These are phyloP conservation scores for Cheirogaleus medius DNA, from an alignment of 2,113 vertebrate species.

Conservation along the genomic window DNA sequence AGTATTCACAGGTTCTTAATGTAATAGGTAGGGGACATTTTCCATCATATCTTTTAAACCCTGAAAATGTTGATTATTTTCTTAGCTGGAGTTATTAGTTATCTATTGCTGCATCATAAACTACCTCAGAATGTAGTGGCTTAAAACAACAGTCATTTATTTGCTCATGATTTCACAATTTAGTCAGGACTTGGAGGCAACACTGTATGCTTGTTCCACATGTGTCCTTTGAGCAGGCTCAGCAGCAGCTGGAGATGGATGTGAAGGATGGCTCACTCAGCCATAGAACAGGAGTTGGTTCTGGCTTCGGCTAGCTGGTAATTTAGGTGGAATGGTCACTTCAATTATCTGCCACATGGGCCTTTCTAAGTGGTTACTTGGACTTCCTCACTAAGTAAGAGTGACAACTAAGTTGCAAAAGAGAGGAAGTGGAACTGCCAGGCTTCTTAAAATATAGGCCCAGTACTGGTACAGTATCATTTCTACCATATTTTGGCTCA, in stretches of 20 bases:
- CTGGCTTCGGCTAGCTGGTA: not conserved
- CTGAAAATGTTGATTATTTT: not conserved
- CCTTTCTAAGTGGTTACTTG: not conserved
- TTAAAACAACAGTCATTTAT: not conserved
- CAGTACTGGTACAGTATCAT: not conserved
- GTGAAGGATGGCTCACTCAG: not conserved
- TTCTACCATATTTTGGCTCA: not conserved
- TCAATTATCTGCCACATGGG: not conserved
- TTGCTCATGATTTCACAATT: not conserved
- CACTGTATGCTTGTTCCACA: not conserved
- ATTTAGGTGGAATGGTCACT: fast-evolving
- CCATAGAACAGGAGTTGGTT: not conserved
- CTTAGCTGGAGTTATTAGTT: not conserved
- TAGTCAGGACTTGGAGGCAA: not conserved
- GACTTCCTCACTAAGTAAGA: not conserved
- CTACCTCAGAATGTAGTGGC: not conserved
- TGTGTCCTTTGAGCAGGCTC: not conserved
- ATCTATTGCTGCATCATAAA: not conserved
- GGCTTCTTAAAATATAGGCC: not conserved
- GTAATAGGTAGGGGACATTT: not conserved
- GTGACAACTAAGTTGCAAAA: not conserved
- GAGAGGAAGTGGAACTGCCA: not conserved
- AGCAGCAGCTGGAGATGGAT: not conserved
- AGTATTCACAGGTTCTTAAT: not conserved
- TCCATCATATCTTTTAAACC: not conserved